Evolutionary conservation across 2,797 vertebrate genomes (phyloP), one percentile per base, ranked within the genome.

Genomic region (Pelochelys cantorii): DNA sequence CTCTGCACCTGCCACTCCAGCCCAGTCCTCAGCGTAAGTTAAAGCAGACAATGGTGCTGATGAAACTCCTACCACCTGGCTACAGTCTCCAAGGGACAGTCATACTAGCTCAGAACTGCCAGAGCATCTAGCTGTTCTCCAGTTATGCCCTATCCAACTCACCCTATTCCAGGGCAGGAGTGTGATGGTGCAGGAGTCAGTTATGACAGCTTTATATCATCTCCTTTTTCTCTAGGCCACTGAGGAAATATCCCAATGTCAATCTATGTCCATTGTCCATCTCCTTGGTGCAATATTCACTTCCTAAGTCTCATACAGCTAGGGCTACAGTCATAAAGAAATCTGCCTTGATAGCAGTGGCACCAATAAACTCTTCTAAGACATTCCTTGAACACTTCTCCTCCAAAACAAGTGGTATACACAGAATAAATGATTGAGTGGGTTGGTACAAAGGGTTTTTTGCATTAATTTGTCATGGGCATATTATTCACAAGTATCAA

Each of bases 101-200:
- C 42, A 11, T 71, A 71, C 22, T 25, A 77, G 8, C 12, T 88
- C 82, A 77, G 52, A 37, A 13, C 25, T 79, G 81, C 48, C 12
- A 4, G 12, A 22, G 68, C 68, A 22, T 37, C 11, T 22, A 37
- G 5, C 52, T 54, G 59, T 23, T 77, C 17, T 65, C 37, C 1
- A 9, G 54, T 4, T 0, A 0, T 83, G 78, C 77, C 29, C 25
- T 71, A 18, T 57, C 34, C 68, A 0, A 1, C 18, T 7, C 18
- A 11, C 60, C 31, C 4, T 0, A 0, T 9, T 23, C 2, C 27
- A 52, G 3, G 25, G 11, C 9, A 79, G 31, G 31, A 31, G 81
- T 11, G 1, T n/a, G 22, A 25, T 54, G 86, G 42, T 11, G 2
- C 53, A 53, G 29, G 52, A 34, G 18, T 83, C 56, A 29, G 5